Evolutionary conservation across 2,888 invertebrate species (phyloP), one percentile per base, ranked within the genome.

Genomic region (Cremastinae sp.): DNA sequence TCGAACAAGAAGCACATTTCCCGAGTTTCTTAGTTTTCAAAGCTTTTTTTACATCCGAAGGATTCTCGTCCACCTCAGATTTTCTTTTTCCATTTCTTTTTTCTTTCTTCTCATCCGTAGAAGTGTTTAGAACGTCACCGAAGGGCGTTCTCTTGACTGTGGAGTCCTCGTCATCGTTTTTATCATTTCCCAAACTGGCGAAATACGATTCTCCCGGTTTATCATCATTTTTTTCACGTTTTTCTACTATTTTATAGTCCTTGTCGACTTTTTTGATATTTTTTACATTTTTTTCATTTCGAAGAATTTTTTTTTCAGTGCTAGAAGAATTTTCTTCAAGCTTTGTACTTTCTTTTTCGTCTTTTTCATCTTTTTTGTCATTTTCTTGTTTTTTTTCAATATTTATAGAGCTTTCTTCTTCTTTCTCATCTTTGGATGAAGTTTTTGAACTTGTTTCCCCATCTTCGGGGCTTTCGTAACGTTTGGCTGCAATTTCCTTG

Each of bases 381-480:
- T 53, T 8, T 47, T 9, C 7, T 20, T 9, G 10, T 35, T 45
- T 3, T 51, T 41, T 7, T 9, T 43, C 9, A 37, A n/a, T n/a
- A n/a, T n/a, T n/a, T n/a, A n/a, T n/a, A n/a, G 51, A 64, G 55
- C 83, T 82, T 1, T 82, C 83, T 3, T 41, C 49, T 0, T 35
- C 65, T 22, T 73, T 49, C 53, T 80, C 75, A 62, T 86, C 86
- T 35, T 86, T 69, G 74, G 85, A 86, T 47, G 85, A 83, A 12
- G 88, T 78, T 2, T 86, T 70, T 0, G 84, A 84, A 1, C 83
- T 83, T 51, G 83, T 87, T 69, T 77, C 82, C 0, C 82, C 78
- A 14, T 82, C 81, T 37, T 61, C 74, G 2, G 59, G 65, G 18
- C 81, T 82, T 20, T 83, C 81, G 53, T 88, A 87, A 10, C 83